phyloP scores from a whole-genome alignment of 2,888 invertebrate species.

The Caenorhabditis zanzibari region DNA sequence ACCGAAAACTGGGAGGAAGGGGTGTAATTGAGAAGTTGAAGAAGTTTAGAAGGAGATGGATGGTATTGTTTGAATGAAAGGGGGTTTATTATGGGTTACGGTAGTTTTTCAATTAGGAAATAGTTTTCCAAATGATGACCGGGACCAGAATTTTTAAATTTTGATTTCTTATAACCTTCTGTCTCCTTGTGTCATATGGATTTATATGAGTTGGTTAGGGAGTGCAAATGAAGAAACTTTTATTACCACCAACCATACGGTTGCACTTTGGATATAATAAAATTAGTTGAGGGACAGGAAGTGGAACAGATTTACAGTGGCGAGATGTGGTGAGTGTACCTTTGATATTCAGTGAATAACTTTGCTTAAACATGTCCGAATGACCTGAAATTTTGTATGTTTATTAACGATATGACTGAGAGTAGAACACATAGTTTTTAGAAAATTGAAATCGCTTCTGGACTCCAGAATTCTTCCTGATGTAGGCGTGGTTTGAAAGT shows the following conservation, averaged over 20 bases:
- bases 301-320: slow-evolving; percentile 6
- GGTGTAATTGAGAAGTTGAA: slow-evolving; percentile 51
- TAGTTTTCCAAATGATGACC: background rate
- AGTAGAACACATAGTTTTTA: too few relatives aligned
- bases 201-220: background rate
- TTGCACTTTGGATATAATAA: slow-evolving; percentile 12
- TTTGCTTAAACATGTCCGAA: too few relatives aligned
- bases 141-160: background rate
- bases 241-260: slow-evolving; percentile 10
- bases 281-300: slow-evolving; percentile 6
- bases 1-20: slow-evolving; percentile 1
- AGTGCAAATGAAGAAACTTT: slow-evolving; percentile 11
- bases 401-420: too few relatives aligned
- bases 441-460: too few relatives aligned
- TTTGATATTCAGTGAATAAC: too few relatives aligned
- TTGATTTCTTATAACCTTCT: background rate
- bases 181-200: background rate
- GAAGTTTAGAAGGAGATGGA: background rate
- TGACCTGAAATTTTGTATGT: too few relatives aligned
- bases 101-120: background rate
- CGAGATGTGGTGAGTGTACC: too few relatives aligned
- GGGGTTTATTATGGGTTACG: slow-evolving; percentile 9
- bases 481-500: too few relatives aligned
- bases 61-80: slow-evolving; percentile 5
- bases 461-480: too few relatives aligned